These are phyloP conservation scores for Chironomus riparius DNA, from an alignment of 2,888 invertebrate genomes.

Conservation along the genomic window DNA sequence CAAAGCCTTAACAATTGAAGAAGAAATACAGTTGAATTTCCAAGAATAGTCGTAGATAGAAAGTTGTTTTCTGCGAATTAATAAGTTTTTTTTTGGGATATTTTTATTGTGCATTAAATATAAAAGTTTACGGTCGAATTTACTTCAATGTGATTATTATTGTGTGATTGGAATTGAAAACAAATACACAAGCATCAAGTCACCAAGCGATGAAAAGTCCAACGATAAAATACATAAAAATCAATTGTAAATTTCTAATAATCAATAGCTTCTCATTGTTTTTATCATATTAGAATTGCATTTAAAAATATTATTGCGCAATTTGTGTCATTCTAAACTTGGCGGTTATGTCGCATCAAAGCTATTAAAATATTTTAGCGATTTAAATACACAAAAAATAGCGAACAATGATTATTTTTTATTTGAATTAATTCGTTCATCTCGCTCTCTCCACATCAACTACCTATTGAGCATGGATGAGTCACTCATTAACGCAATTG, in stretches of 20 bases:
- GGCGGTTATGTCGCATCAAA: not conserved
- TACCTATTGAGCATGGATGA: too few species aligned
- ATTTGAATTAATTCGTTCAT: not conserved
- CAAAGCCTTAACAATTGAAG: too few species aligned
- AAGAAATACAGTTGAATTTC: too few species aligned
- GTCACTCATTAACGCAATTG: not conserved
- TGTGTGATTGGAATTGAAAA: too few species aligned
- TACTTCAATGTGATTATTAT: too few species aligned
- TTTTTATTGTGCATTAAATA: not conserved
- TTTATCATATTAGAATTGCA: not conserved
- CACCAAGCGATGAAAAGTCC: not conserved
- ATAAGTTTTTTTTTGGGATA: not conserved
- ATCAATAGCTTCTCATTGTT: not conserved
- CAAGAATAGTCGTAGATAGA: too few species aligned
- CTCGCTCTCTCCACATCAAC: too few species aligned
- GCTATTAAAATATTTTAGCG: not conserved
- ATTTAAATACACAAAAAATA: not conserved
- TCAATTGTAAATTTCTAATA: conserved; percentile 17
- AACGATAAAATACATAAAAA: conserved; percentile 20
- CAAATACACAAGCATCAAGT: not conserved
- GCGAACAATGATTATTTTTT: not conserved
- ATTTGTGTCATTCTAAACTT: not conserved
- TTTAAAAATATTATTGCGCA: not conserved
- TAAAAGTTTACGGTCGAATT: not conserved
- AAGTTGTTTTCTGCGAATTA: not conserved